Evolutionary conservation across 2,888 invertebrate genomes (phyloP), one percentile per base, ranked within the genome.

Genomic region (Punctoribates punctum): DNA sequence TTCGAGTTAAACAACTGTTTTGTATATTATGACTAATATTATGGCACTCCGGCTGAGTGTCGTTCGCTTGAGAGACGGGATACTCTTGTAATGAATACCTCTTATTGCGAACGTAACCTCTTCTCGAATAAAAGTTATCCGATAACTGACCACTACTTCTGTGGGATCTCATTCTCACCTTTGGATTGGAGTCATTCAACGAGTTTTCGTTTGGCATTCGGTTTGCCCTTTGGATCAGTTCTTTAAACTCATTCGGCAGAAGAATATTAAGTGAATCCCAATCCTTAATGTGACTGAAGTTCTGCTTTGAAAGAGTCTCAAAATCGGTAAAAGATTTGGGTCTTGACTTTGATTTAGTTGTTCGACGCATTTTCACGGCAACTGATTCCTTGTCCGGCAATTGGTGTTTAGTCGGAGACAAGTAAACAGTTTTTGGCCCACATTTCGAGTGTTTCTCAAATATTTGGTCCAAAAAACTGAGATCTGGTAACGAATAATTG

Each of bases 191-290:
- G 42, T 72, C 23, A 42, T 72, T 72, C 11, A 42, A 72, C 4
- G 13, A 20, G n/a, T 20, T 74, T 62, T 27, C 9, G 27, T 54
- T 57, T 48, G 17, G 13, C 8, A 42, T 25, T 23, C 23, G 20
- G 46, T 77, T 29, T 65, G 51, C 60, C 62, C 65, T 62, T 65
- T 73, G 72, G 20, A 80, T 77, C n/a, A 79, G 65, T 23, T 77
- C 88, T 75, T 79, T 80, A 48, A 81, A 77, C 78, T 96, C 94
- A 79, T 88, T 86, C 4, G 96, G 96, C 79, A 96, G 85, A 73
- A 96, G 87, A 80, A 95, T 90, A 81, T 92, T 93, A 74, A 96
- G 85, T 0, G 94, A 95, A 81, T 94, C 93, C 96, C 96, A 96
- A 84, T 96, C 96, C 83, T 90, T 89, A 11, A 96, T 90, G 83